A percentile compares a stretch with the other conserved stretches of the same genome.
Evolutionary conservation across 2,888 invertebrate genomes (phyloP).

Genomic region (Neuroscelio doddi): DNA sequence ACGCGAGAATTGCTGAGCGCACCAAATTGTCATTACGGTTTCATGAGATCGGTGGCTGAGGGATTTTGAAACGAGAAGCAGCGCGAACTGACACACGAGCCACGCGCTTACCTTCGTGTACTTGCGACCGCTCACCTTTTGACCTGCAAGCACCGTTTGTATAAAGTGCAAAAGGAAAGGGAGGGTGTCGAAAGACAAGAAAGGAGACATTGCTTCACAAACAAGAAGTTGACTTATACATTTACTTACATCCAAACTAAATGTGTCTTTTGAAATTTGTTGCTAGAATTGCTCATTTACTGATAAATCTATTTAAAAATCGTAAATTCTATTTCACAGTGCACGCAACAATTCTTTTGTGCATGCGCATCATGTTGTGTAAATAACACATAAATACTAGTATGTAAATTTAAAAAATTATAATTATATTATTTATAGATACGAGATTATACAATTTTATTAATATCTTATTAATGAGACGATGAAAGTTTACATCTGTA

Average conservation of each 20-base stretch:
- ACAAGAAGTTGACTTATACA: conserved; percentile 44
- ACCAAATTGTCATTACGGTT: conserved; percentile 52
- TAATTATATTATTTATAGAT: too few relatives aligned
- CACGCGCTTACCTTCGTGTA: conserved; percentile 24
- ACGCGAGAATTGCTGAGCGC: conserved; percentile 47
- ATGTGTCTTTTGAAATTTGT: too few relatives aligned
- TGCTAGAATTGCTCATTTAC: too few relatives aligned
- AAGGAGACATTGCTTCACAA: conserved; percentile 27
- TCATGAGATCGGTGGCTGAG: conserved; percentile 49
- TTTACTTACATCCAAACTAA: conserved; percentile 49
- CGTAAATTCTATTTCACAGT: too few relatives aligned
- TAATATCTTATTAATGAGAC: too few relatives aligned
- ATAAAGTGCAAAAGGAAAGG: neutral
- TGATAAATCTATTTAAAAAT: too few relatives aligned
- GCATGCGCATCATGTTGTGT: too few relatives aligned
- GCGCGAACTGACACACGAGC: conserved; percentile 25
- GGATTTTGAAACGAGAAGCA: conserved; percentile 32
- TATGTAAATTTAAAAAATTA: too few relatives aligned
- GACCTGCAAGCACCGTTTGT: conserved; percentile 56
- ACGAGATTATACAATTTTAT: too few relatives aligned
- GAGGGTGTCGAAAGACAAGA: conserved; percentile 13
- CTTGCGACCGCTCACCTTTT: conserved; percentile 58
- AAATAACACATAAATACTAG: too few relatives aligned
- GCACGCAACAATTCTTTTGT: too few relatives aligned
- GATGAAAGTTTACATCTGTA: too few relatives aligned